Conservation (phyloP, 2,113 vertebrate species). For the Rhadina sibilatrix region DNA sequence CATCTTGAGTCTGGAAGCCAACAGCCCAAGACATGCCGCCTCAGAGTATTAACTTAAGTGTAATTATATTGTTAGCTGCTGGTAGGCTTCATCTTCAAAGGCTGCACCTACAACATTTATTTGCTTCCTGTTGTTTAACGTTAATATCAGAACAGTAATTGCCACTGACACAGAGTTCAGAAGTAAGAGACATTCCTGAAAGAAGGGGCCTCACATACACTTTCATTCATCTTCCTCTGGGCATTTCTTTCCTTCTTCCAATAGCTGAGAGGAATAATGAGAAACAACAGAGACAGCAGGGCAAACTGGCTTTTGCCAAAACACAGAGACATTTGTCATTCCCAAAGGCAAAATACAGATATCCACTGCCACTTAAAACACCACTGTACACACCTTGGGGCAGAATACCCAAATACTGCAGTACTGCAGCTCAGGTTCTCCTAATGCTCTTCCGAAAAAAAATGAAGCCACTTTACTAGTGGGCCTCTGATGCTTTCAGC, state of each 20-base stretch:
- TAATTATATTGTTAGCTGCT: background rate
- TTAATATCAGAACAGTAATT: background rate
- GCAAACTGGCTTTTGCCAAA: background rate
- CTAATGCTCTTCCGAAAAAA: background rate
- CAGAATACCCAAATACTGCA: background rate
- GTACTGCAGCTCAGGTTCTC: fast-evolving
- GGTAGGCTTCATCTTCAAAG: background rate
- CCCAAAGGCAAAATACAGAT: background rate
- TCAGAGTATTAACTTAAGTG: background rate
- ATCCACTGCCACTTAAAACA: background rate
- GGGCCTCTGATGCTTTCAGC: background rate
- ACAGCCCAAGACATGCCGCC: background rate
- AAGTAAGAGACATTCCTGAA: background rate
- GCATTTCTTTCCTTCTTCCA: background rate
- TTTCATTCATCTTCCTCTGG: fast-evolving
- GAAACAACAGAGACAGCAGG: background rate
- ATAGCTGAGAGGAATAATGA: background rate
- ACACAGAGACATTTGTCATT: background rate
- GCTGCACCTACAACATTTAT: background rate
- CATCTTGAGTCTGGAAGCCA: background rate
- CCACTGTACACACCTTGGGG: no score
- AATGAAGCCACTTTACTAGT: background rate
- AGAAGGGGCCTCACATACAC: background rate
- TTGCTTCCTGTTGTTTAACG: background rate
- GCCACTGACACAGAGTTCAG: background rate